These are phyloP conservation scores for Corvus cornix DNA, from an alignment of 2,113 vertebrate genomes.

Conservation along the genomic window DNA sequence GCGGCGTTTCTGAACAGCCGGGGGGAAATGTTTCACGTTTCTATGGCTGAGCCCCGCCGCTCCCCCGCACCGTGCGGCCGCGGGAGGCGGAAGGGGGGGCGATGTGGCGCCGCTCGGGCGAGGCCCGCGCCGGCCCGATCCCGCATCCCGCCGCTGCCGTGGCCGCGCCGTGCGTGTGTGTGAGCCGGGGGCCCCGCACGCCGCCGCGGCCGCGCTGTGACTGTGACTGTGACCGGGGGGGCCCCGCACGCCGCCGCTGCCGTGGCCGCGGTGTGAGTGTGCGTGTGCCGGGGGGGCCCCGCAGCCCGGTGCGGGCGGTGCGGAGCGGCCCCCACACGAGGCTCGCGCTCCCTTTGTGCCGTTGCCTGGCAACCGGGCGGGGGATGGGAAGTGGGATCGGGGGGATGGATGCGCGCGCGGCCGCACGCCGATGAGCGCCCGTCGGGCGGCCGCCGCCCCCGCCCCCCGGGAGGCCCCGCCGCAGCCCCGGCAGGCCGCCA, in stretches of 20 bases:
- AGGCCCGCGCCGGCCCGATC: not conserved
- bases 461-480: not conserved
- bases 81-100: not conserved
- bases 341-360: constrained; percentile 74
- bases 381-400: constrained; percentile 75
- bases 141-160: not conserved
- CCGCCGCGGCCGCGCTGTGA: not conserved
- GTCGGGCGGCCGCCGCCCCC: not conserved
- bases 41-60: not conserved
- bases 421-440: not conserved
- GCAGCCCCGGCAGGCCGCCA: no score
- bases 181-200: not conserved
- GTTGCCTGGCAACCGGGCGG: constrained; percentile 86
- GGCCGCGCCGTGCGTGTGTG: not conserved
- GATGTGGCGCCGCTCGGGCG: not conserved
- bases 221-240: no score
- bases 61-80: not conserved
- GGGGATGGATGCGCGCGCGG: not conserved
- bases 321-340: constrained; percentile 29
- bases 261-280: not conserved
- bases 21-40: not conserved
- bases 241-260: not conserved
- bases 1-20: not conserved
- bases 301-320: constrained; percentile 23
- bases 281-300: not conserved